These are phyloP conservation scores for Zootermopsis nevadensis DNA, from an alignment of 2,888 invertebrate genomes.

Conservation along the genomic window DNA sequence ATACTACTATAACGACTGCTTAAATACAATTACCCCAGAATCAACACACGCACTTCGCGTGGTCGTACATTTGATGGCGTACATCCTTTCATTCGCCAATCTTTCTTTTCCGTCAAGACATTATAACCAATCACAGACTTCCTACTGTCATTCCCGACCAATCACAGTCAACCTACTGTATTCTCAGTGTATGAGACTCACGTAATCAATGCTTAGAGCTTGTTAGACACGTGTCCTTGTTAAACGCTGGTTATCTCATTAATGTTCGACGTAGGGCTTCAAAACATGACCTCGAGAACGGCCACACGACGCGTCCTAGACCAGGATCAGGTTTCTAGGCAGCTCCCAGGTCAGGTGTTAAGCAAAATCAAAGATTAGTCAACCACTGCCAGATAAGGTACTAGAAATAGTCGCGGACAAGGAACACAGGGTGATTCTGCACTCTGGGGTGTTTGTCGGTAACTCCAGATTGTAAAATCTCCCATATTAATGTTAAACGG, in stretches of 20 bases:
- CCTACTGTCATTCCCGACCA: conserved; percentile 20
- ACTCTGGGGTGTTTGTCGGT: too few relatives aligned
- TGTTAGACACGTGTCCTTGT: background rate
- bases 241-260: conserved; percentile 3
- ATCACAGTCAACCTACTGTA: background rate
- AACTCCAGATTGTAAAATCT: too few relatives aligned
- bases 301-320: too few relatives aligned
- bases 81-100: conserved; percentile 27
- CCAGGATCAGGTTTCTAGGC: too few relatives aligned
- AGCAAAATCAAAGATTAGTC: too few relatives aligned
- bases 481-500: too few relatives aligned
- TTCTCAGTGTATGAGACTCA: background rate
- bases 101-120: conserved; percentile 28
- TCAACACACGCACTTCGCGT: background rate
- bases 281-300: background rate
- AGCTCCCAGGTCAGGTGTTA: too few relatives aligned
- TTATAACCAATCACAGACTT: conserved; percentile 33
- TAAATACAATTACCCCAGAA: too few relatives aligned
- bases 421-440: too few relatives aligned
- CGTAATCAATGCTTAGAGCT: background rate
- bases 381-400: too few relatives aligned
- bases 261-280: background rate
- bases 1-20: background rate
- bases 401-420: too few relatives aligned
- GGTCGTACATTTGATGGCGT: conserved; percentile 32